Evolutionary conservation across 2,888 invertebrate genomes (phyloP).

Genomic region (Rhaphigaster nebulosa): DNA sequence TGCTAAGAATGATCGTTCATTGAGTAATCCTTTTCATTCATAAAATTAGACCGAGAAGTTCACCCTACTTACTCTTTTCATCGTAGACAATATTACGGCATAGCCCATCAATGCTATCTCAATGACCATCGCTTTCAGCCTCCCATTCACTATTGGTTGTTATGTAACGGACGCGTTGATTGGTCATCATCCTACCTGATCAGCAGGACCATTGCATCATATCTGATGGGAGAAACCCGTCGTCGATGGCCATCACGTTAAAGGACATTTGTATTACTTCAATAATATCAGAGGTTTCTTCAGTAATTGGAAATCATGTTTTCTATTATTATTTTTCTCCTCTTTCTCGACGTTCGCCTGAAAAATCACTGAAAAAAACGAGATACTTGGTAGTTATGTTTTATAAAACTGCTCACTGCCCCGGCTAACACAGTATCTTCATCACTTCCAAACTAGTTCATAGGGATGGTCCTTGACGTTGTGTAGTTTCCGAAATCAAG

Average conservation of each 20-base stretch:
- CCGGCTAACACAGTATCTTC: too few species aligned
- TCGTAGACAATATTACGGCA: background rate
- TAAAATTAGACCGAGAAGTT: background rate
- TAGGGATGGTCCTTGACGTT: too few species aligned
- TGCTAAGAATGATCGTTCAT: background rate
- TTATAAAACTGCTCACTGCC: too few species aligned
- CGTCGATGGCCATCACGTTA: background rate
- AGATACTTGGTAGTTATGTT: too few species aligned
- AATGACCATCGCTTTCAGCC: background rate
- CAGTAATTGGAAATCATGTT: background rate
- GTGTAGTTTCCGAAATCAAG: too few species aligned
- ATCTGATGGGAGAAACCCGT: conserved; percentile 2
- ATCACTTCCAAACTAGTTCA: too few species aligned
- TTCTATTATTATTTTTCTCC: background rate
- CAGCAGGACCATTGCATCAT: background rate
- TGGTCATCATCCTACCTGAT: conserved; percentile 24
- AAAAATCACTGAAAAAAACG: too few species aligned
- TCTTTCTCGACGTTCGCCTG: too few species aligned
- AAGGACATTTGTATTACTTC: background rate
- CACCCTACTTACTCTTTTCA: background rate
- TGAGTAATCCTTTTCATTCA: background rate
- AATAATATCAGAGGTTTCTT: background rate
- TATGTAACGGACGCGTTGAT: background rate
- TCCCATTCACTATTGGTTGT: background rate
- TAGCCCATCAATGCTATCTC: background rate